phyloP scores from a whole-genome alignment of 2,113 vertebrate genomes.

The Hystrix cristata region DNA sequence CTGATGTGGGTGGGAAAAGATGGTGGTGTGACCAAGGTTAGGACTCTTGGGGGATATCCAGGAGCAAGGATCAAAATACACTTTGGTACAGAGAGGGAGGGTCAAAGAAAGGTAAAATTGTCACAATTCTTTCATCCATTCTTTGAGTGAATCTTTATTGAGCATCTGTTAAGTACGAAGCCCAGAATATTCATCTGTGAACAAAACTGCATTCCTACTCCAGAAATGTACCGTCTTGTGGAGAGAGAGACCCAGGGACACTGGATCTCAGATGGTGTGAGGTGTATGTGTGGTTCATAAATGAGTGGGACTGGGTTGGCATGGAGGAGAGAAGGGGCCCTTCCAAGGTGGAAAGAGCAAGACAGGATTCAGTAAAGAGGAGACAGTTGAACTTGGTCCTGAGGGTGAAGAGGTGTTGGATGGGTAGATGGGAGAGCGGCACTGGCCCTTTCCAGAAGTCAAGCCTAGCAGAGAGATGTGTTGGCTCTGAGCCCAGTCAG shows the following conservation, averaged over 20 bases:
- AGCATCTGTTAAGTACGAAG: background rate
- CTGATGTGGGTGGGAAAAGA: background rate
- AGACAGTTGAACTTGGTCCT: background rate
- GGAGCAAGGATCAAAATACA: background rate
- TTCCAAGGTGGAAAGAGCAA: background rate
- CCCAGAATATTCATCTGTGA: background rate
- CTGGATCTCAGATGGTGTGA: background rate
- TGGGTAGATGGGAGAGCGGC: rapidly evolving
- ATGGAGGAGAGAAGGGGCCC: background rate
- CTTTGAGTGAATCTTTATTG: background rate
- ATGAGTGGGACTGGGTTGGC: background rate
- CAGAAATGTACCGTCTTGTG: background rate
- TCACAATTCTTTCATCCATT: background rate
- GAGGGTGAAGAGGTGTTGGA: background rate
- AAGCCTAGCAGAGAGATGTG: background rate
- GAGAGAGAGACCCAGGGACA: background rate
- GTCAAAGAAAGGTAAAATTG: background rate
- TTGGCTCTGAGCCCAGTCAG: background rate
- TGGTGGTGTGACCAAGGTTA: background rate
- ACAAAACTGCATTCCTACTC: background rate
- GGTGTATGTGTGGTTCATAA: background rate
- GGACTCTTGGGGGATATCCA: background rate
- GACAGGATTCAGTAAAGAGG: background rate
- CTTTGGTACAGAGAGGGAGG: background rate
- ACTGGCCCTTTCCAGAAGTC: background rate